phyloP scores from a whole-genome alignment of 2,888 invertebrate species.

The Epinotia demarniana region DNA sequence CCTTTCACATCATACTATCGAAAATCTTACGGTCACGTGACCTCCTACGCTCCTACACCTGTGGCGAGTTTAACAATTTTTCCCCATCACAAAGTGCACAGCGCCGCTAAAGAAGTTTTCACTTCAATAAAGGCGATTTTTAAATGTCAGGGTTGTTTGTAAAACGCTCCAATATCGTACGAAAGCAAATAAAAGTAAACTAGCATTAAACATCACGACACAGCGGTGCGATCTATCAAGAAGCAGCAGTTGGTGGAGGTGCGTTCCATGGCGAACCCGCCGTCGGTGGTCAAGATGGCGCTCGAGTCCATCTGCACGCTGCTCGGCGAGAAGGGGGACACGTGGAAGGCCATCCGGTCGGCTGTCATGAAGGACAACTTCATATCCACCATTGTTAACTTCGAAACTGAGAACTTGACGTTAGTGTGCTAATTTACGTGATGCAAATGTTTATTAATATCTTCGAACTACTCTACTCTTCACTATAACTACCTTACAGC shows the following conservation, averaged over 20 bases:
- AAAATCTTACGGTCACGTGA: no score
- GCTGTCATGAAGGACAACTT: constrained; percentile 98
- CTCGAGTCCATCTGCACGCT: constrained; percentile 97
- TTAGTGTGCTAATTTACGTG: constrained; percentile 84
- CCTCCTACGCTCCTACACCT: no score
- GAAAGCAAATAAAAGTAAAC: constrained; percentile 24
- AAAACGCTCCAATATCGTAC: constrained; percentile 8
- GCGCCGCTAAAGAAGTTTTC: no score
- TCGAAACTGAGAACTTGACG: constrained; percentile 96
- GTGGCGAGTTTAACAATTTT: no score
- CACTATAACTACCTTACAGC: no score
- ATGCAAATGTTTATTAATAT: constrained; percentile 35
- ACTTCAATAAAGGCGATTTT: no score
- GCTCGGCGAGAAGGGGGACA: constrained; percentile 94
- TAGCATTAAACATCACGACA: constrained; percentile 66
- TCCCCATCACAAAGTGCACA: no score
- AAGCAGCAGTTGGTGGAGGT: constrained; percentile 98
- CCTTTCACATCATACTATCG: no score
- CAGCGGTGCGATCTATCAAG: constrained; percentile 97
- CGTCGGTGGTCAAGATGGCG: constrained; percentile 95
- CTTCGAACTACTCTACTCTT: no score
- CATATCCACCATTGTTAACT: constrained; percentile 97
- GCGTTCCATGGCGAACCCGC: constrained; percentile 97
- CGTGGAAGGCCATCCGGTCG: constrained; percentile 97
- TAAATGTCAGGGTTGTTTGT: no score